phyloP scores from a whole-genome alignment of 1,140 invertebrate species.

The Zelostemma sp. region DNA sequence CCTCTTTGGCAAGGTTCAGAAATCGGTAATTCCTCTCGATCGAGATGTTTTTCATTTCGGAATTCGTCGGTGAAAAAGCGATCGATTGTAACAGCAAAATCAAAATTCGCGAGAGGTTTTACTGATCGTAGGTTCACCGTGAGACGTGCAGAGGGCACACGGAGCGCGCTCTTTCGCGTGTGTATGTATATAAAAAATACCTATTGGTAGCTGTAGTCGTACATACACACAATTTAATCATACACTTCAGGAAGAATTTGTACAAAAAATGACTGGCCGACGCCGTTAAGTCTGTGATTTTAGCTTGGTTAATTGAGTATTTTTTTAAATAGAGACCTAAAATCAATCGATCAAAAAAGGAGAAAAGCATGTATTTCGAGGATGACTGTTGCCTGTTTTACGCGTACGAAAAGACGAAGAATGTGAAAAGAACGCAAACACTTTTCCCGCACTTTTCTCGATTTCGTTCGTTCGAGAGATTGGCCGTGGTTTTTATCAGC shows the following conservation, averaged over 20 bases:
- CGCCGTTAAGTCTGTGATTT: constrained; percentile 68
- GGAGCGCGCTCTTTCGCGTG: constrained; percentile 25
- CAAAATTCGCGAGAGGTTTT: not conserved
- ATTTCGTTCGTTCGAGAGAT: too few species aligned
- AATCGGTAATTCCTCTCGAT: not conserved
- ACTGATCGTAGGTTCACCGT: constrained; percentile 5
- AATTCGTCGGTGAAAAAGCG: constrained; percentile 10
- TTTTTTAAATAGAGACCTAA: constrained; percentile 67
- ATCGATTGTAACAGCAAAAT: constrained; percentile 14
- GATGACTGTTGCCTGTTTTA: constrained; percentile 2
- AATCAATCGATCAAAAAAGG: constrained; percentile 54
- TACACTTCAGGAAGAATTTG: constrained; percentile 70
- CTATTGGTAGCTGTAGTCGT: constrained; percentile 35
- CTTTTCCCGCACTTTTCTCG: not conserved
- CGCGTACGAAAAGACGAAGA: constrained; percentile 31
- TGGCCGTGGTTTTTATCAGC: too few species aligned
- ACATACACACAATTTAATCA: constrained; percentile 47
- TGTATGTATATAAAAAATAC: constrained; percentile 36
- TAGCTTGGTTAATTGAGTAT: constrained; percentile 72
- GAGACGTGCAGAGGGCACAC: constrained; percentile 13
- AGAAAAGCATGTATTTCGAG: constrained; percentile 13
- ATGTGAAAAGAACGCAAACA: not conserved
- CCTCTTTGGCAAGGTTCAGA: constrained; percentile 25
- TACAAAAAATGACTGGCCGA: constrained; percentile 62
- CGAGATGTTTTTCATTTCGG: constrained; percentile 3